These are phyloP conservation scores for Microplitis deprimator DNA, from an alignment of 2,888 invertebrate species.

Conservation along the genomic window DNA sequence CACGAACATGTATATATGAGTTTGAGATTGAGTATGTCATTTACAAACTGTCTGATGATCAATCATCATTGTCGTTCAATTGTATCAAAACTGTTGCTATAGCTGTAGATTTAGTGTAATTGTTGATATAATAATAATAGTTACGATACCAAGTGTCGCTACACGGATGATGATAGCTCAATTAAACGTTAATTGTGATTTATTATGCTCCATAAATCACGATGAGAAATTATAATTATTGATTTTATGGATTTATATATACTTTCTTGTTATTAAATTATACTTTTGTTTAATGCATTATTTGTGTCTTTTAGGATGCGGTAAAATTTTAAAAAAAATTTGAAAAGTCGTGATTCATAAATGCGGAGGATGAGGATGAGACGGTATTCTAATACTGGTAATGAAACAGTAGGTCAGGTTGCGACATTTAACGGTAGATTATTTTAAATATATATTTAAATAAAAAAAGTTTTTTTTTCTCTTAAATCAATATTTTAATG, in stretches of 20 bases:
- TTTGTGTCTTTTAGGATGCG: too few species aligned
- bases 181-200: not conserved
- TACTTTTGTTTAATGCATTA: too few species aligned
- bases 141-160: not conserved
- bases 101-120: not conserved
- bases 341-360: not conserved
- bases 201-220: not conserved
- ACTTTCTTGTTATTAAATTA: not conserved
- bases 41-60: conserved; percentile 64
- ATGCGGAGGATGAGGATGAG: conserved; percentile 15
- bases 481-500: not conserved
- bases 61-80: conserved; percentile 45
- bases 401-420: conserved; percentile 12
- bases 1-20: not conserved
- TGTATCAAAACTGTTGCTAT: conserved; percentile 11
- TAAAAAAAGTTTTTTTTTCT: conserved; percentile 12
- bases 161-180: not conserved
- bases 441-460: conserved; percentile 19
- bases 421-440: conserved; percentile 12
- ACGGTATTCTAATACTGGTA: not conserved
- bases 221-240: not conserved
- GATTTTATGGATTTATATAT: not conserved
- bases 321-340: not conserved
- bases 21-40: conserved; percentile 4
- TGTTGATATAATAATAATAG: not conserved